Evolutionary conservation across 2,797 vertebrate genomes (phyloP), one percentile per base, ranked within the genome.

Genomic region (Anguilla megastoma): DNA sequence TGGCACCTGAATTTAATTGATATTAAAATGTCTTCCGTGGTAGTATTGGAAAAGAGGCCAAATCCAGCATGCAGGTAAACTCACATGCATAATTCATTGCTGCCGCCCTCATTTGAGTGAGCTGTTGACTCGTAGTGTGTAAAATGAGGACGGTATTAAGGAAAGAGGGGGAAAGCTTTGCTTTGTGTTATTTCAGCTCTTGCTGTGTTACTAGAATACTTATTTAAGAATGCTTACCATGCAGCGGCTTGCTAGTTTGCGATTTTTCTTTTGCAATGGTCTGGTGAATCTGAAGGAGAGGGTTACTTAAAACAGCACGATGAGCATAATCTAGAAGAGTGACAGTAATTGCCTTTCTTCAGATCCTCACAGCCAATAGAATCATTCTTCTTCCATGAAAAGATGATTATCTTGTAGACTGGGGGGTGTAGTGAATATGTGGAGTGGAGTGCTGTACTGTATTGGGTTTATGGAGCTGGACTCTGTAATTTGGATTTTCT

Each of bases 81-180:
- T 91, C 84, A 90, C 88, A 95, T 96, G 93, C 92, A 95, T 96
- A 94, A 95, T 95, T 95, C 94, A 96, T 94, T 84, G 91, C 90
- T 93, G 86, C 92, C 89, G 91, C 92, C 92, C 93, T 92, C 92
- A 92, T 94, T 94, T 95, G 93, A 93, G 92, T 91, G 92, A 94
- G 93, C 91, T 94, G 93, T 92, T 93, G 92, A 92, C 93, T 92
- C 76, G 87, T 91, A 89, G 91, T 94, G 94, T 91, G 90, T 91
- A 90, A 91, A 87, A 88, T 92, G 74, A 91, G 91, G 90, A 92
- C 80, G 52, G 74, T 85, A 79, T 82, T 85, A 84, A 85, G 76
- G 87, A 85, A 45, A n/a, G 76, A 45, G 60, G 16, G 50, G 80
- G 45, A 76, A 69, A 69, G 33, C 50, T 88, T 27, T 2, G 87